Percentiles rank a stretch among this genome's conserved stretches.
These are phyloP conservation scores for Drosophila biarmipes DNA, from an alignment of 1,140 invertebrate species.

Conservation along the genomic window DNA sequence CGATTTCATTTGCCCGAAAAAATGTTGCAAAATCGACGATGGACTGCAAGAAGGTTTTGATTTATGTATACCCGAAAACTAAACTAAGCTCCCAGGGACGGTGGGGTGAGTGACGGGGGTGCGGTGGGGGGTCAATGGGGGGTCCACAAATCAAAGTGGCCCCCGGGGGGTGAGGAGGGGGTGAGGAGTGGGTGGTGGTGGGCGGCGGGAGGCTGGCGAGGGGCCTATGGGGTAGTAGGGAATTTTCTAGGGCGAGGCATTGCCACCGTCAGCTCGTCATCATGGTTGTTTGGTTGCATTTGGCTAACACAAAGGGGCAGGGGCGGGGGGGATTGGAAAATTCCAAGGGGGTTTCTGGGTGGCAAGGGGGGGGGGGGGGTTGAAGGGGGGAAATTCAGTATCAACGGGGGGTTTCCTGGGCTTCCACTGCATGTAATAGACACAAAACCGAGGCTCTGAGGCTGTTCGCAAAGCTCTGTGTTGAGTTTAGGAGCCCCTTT, in stretches of 20 bases:
- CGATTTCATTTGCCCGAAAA: background rate
- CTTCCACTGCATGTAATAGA: slow-evolving; percentile 29
- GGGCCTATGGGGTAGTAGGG: background rate
- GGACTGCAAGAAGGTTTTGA: slow-evolving; percentile 21
- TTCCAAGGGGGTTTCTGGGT: slow-evolving; percentile 4
- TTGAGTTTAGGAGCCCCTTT: slow-evolving; percentile 32
- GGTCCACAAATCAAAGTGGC: slow-evolving; percentile 13
- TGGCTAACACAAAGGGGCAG: slow-evolving; percentile 13
- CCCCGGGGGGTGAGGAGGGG: background rate
- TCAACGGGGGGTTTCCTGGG: background rate
- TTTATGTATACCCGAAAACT: slow-evolving; percentile 37
- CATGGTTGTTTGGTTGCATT: slow-evolving; percentile 38
- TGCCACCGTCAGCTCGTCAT: slow-evolving; percentile 20
- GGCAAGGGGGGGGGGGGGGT: background rate
- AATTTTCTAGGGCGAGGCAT: slow-evolving; percentile 35
- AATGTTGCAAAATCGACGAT: background rate
- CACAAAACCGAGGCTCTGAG: slow-evolving; percentile 28
- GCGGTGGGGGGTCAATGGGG: background rate
- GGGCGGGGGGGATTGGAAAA: background rate
- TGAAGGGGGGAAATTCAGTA: background rate
- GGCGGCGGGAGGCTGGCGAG: too few relatives aligned
- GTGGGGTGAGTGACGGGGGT: too few relatives aligned
- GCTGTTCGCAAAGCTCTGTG: slow-evolving; percentile 35
- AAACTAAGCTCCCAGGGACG: slow-evolving; percentile 8
- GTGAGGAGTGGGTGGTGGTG: background rate